These are phyloP conservation scores for Lucifuga dentata DNA, from an alignment of 2,113 vertebrate genomes.

Conservation along the genomic window DNA sequence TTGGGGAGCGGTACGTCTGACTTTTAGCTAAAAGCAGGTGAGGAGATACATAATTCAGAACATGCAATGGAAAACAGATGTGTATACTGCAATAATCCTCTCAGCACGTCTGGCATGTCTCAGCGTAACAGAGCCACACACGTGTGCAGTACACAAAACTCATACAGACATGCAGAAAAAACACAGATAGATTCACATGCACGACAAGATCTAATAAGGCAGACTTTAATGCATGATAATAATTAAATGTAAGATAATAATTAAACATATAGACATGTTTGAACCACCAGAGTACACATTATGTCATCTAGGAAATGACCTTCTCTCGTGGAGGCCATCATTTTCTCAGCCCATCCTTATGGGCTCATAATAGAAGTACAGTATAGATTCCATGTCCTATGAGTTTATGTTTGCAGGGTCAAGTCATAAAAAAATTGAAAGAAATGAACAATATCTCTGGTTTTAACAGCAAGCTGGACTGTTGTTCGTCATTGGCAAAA, in stretches of 20 bases:
- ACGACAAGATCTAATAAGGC: too few species aligned
- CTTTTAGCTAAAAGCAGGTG: slow-evolving; percentile 37
- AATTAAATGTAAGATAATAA: too few species aligned
- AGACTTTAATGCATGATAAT: too few species aligned
- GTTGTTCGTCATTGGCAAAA: not conserved
- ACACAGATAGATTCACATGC: too few species aligned
- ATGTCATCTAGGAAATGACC: slow-evolving; percentile 41
- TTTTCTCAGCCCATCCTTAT: slow-evolving; percentile 27
- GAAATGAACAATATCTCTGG: not conserved
- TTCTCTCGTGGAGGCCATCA: slow-evolving; percentile 38
- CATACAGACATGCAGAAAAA: not conserved
- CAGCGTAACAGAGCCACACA: slow-evolving; percentile 1
- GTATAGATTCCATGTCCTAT: too few species aligned
- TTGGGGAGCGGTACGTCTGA: not conserved
- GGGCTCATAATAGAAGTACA: too few species aligned
- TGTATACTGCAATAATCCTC: slow-evolving; percentile 19
- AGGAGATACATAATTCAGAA: slow-evolving; percentile 45
- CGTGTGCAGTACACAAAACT: not conserved
- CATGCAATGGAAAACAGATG: slow-evolving; percentile 49
- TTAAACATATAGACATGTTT: too few species aligned
- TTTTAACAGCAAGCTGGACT: not conserved
- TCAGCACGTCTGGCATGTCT: slow-evolving; percentile 17
- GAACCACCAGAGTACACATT: too few species aligned
- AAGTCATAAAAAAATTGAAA: not conserved
- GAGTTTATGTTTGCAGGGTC: too few species aligned